Conservation (phyloP, 2,888 invertebrate genomes). For the Portevinia maculata region DNA sequence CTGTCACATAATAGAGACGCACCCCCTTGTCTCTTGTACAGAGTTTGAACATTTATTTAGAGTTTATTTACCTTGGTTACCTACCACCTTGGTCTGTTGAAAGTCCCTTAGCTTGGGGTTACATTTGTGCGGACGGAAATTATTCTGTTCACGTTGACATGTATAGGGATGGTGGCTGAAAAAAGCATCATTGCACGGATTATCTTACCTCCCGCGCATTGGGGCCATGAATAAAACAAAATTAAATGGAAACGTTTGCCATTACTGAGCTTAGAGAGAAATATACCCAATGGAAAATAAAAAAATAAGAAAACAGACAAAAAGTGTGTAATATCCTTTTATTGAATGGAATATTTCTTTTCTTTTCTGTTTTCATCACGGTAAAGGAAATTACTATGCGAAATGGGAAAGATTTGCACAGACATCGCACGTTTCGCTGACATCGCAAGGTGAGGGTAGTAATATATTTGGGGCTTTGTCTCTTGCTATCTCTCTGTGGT, state of each 20-base stretch:
- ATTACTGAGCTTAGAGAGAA: not conserved
- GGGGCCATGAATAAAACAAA: constrained; percentile 9
- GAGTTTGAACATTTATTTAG: constrained; percentile 11
- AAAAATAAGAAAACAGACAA: constrained; percentile 2
- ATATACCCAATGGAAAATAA: not conserved
- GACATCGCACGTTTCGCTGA: not conserved
- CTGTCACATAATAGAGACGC: constrained; percentile 8
- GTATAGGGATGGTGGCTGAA: not conserved
- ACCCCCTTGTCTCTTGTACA: not conserved
- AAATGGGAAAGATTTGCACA: constrained; percentile 20
- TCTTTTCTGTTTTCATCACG: not conserved
- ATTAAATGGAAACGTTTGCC: constrained; percentile 25
- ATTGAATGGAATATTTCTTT: constrained; percentile 22
- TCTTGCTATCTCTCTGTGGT: not conserved
- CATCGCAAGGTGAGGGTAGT: constrained; percentile 6
- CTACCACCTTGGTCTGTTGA: not conserved
- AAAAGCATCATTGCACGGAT: not conserved
- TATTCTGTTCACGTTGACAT: not conserved
- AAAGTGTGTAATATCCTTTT: constrained; percentile 36
- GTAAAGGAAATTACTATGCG: constrained; percentile 10
- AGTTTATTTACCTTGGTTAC: constrained; percentile 18
- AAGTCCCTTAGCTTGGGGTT: constrained; percentile 2
- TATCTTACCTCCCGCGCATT: constrained; percentile 8
- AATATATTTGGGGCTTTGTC: constrained; percentile 6
- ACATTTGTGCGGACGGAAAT: constrained; percentile 11